Base-by-base conservation (phyloP, 92 coral and sea anemone genomes). In the Heliopora coerulea region DNA sequence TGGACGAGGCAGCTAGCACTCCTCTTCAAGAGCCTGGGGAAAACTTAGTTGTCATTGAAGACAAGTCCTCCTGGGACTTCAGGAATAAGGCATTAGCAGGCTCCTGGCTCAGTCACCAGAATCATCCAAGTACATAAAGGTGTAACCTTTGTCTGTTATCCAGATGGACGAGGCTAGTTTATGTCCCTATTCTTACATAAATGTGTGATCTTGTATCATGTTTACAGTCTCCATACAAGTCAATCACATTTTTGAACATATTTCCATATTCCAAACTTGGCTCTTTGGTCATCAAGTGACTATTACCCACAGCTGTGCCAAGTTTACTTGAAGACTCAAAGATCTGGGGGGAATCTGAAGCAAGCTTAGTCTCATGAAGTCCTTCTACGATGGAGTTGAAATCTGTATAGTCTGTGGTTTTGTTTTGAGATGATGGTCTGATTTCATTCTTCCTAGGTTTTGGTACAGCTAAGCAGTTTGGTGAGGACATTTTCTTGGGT, bases 191-290 rank as follows among this genome's bases (percentile, higher is more conserved):
- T 21, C 54, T 44, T 7, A 67, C 34, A 12, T 40, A 42, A 28
- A 40, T 8, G 26, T 40, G 72, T 3, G 58, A 49, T 30, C 58
- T 67, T 49, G 58, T 26, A 11, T 67, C 37, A 27, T 34, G 54
- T 12, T 49, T 67, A 46, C 52, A 15, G 32, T 67, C 58, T 7
- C 48, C 41, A 33, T 67, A 67, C 25, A 67, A 67, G 41, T 67
- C 74, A 67, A 67, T 44, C 8, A 48, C 39, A 67, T 46, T 26
- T 67, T 35, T 48, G 29, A 67, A 67, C 49, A 44, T 48, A 19
- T 44, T 65, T 27, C 40, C 72, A 24, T 65, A 65, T 37, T 65
- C 74, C 27, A 24, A 19, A 12, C 58, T 48, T 20, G 44, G 52
- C n/a, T 46, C 14, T 6, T 15, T 15, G 14, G 7, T 46, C 3